Conservation (phyloP, 2,113 vertebrate species). For the Mobula birostris region DNA sequence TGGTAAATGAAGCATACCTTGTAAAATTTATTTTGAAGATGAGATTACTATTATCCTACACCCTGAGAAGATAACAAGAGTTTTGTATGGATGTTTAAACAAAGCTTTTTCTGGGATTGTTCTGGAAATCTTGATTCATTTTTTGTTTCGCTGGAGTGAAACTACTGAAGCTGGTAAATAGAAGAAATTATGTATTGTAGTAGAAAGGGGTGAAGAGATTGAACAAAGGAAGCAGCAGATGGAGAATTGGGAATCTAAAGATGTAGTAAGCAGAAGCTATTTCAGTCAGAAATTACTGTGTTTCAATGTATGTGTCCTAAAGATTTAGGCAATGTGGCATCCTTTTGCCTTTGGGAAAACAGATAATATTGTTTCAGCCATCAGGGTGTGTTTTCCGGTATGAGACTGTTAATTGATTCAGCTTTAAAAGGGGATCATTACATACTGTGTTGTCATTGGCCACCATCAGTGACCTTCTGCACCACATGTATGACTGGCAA, state of each 20-base stretch:
- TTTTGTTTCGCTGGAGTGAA: not conserved
- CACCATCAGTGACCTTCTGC: too few species aligned
- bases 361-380: not conserved
- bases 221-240: not conserved
- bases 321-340: not conserved
- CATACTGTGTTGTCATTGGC: too few species aligned
- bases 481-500: too few species aligned
- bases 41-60: not conserved
- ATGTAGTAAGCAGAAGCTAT: not conserved
- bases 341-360: not conserved
- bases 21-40: not conserved
- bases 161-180: not conserved
- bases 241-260: not conserved
- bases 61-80: not conserved
- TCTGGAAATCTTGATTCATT: not conserved
- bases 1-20: not conserved
- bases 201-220: not conserved
- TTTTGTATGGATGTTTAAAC: not conserved
- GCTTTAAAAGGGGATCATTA: too few species aligned
- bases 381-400: too few species aligned
- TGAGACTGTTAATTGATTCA: too few species aligned
- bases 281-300: not conserved
- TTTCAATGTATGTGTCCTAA: not conserved
- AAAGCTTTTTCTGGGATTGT: not conserved
- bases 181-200: not conserved